These are phyloP conservation scores for Siderastrea radians DNA, from an alignment of 92 coral and sea anemone species.

Conservation along the genomic window DNA sequence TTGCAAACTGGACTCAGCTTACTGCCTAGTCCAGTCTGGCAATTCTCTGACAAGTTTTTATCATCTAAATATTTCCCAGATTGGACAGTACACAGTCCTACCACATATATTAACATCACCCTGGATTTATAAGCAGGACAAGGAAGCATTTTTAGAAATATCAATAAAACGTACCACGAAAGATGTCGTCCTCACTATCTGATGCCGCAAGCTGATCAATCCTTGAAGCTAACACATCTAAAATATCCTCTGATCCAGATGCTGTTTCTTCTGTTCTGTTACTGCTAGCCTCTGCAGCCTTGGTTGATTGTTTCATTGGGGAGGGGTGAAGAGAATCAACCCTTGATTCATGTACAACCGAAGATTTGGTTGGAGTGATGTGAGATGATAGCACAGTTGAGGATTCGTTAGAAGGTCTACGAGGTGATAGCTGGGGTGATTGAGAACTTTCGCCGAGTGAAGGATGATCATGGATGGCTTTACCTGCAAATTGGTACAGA, in stretches of 20 bases:
- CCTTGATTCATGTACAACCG: conserved; percentile 1
- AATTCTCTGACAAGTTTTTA: no score
- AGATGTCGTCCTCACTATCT: conserved; percentile 82
- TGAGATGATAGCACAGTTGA: not conserved
- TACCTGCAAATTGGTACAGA: conserved; percentile 2
- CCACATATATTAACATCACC: no score
- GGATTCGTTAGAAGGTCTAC: not conserved
- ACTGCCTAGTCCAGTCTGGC: no score
- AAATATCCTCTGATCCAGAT: conserved; percentile 57
- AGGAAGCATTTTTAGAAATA: not conserved
- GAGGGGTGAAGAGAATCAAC: not conserved
- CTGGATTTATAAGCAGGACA: no score
- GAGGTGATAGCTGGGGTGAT: not conserved
- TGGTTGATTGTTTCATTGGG: conserved; percentile 13
- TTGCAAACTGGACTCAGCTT: no score
- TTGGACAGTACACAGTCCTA: no score
- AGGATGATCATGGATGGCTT: conserved; percentile 1
- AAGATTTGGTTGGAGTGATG: conserved; percentile 17
- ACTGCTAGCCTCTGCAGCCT: not conserved
- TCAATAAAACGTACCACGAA: conserved; percentile 46
- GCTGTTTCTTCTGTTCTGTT: not conserved
- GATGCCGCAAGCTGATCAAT: conserved; percentile 87
- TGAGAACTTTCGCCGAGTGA: conserved; percentile 1
- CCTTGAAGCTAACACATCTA: conserved; percentile 76
- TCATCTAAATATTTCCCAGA: no score